phyloP scores from a whole-genome alignment of 2,797 vertebrate species.

The Poeciliopsis gracilis region DNA sequence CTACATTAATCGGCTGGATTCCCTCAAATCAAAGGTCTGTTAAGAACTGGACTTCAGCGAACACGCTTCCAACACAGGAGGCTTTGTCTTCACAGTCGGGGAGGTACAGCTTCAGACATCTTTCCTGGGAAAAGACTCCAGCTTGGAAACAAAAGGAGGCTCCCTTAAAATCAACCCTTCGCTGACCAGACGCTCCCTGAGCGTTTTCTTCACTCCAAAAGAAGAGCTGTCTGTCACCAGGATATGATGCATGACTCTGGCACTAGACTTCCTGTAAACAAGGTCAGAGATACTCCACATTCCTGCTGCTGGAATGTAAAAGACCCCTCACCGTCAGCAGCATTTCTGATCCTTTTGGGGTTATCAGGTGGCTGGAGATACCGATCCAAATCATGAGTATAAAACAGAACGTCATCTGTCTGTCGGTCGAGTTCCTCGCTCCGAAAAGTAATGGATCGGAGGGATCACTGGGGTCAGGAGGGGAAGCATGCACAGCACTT shows the following conservation, averaged over 20 bases:
- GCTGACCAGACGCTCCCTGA: constrained; percentile 42
- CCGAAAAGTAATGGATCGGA: constrained; percentile 41
- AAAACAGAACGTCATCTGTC: constrained; percentile 49
- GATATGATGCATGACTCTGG: constrained; percentile 58
- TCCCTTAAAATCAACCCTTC: constrained; percentile 19
- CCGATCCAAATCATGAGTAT: constrained; percentile 25
- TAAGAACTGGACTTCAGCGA: not conserved
- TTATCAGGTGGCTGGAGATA: constrained; percentile 41
- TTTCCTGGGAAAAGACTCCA: constrained; percentile 12
- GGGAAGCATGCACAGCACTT: constrained; percentile 43
- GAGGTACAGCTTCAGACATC: constrained; percentile 17
- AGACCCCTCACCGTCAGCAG: constrained; percentile 39
- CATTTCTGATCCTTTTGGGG: constrained; percentile 6
- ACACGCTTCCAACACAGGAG: not conserved
- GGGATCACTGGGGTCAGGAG: constrained; percentile 35
- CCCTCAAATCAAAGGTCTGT: not conserved
- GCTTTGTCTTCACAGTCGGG: not conserved
- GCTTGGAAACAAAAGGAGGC: constrained; percentile 15
- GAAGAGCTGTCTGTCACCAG: constrained; percentile 41
- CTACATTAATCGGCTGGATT: not conserved
- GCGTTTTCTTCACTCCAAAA: constrained; percentile 39
- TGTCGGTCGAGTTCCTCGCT: constrained; percentile 32
- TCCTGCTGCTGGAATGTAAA: constrained; percentile 55
- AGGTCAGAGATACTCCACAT: constrained; percentile 36
- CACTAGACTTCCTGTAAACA: constrained; percentile 42